A percentile compares a stretch with the other conserved stretches of the same genome.
These are phyloP conservation scores for Ramphastos sulfuratus DNA, from an alignment of 2,113 vertebrate genomes.

Conservation along the genomic window DNA sequence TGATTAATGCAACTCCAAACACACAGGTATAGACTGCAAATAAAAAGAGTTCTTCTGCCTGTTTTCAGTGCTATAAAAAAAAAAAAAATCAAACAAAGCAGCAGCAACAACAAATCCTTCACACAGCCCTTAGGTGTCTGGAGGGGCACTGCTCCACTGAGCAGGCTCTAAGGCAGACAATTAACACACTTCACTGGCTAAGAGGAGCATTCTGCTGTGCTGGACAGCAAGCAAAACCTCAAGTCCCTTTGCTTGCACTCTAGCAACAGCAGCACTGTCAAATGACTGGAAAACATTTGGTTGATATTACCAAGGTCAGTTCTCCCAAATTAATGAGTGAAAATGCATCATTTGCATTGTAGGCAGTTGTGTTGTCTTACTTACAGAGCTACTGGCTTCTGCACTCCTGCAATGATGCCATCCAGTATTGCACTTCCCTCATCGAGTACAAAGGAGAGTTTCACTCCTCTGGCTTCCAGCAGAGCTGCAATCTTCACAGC, in stretches of 20 bases:
- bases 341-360: background rate
- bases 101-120: background rate
- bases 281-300: background rate
- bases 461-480: constrained; percentile 80
- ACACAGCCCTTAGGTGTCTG: background rate
- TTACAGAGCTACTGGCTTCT: constrained; percentile 87
- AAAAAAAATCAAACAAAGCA: background rate
- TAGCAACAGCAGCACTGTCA: background rate
- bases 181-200: background rate
- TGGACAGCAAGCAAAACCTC: background rate
- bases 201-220: background rate
- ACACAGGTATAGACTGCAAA: background rate
- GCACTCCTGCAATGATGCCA: constrained; percentile 75
- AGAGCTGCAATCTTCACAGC: constrained; percentile 81
- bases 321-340: background rate
- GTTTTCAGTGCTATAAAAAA: background rate
- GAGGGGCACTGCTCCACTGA: background rate
- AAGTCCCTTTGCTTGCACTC: background rate
- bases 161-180: background rate
- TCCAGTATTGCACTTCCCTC: constrained; percentile 83
- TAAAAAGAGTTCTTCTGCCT: background rate
- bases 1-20: background rate
- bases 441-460: constrained; percentile 86
- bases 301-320: background rate
- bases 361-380: constrained; percentile 59